These are phyloP conservation scores for Agriopis marginaria DNA, from an alignment of 2,888 invertebrate genomes.

Conservation along the genomic window DNA sequence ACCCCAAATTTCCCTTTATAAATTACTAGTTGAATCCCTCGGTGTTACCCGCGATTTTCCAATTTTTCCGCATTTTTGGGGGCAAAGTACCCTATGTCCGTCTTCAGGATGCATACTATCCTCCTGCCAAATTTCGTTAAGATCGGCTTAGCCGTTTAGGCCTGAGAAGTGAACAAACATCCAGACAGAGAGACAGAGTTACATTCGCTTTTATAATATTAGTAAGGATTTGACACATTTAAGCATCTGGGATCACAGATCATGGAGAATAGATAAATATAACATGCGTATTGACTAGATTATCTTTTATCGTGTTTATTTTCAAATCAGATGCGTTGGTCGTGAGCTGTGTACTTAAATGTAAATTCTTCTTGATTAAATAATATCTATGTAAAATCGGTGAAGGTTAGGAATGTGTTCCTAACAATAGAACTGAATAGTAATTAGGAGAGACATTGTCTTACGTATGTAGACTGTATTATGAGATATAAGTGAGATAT, in stretches of 20 bases:
- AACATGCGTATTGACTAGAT: constrained; percentile 23
- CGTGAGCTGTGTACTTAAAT: constrained; percentile 25
- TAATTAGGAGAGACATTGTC: constrained; percentile 51
- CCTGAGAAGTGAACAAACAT: too few relatives aligned
- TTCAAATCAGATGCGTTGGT: constrained; percentile 28
- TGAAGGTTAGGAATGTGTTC: constrained; percentile 54
- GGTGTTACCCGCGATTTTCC: too few relatives aligned
- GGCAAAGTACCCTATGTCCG: too few relatives aligned
- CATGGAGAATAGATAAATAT: constrained; percentile 22
- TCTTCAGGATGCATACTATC: too few relatives aligned
- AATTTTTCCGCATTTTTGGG: too few relatives aligned
- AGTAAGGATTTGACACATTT: too few relatives aligned
- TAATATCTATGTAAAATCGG: constrained; percentile 47
- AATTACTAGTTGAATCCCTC: too few relatives aligned
- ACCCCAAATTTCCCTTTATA: too few relatives aligned
- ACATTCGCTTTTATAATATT: too few relatives aligned
- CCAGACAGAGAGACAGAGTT: too few relatives aligned
- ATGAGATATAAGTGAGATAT: not conserved
- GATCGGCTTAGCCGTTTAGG: too few relatives aligned
- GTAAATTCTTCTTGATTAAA: constrained; percentile 28
- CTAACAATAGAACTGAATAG: constrained; percentile 44
- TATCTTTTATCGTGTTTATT: constrained; percentile 21
- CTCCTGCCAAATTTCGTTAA: too few relatives aligned
- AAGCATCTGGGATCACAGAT: not conserved
- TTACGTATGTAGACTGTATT: constrained; percentile 27